Conservation (phyloP, 2,888 invertebrate species). For the Elgonia sp. region DNA sequence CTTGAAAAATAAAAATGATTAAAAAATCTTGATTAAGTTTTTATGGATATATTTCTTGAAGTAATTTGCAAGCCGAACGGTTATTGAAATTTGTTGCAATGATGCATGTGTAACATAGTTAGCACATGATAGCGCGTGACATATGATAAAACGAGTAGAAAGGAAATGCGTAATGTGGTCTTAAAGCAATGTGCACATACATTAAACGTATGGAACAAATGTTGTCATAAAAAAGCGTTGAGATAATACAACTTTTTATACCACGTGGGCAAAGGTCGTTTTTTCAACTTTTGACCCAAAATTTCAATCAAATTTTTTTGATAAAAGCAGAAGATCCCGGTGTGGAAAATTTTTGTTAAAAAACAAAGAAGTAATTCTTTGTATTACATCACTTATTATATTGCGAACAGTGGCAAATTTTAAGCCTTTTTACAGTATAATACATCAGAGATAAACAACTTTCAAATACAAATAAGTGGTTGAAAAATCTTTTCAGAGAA, state of each 20-base stretch:
- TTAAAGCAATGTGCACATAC: slow-evolving; percentile 37
- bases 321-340: no score
- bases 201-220: slow-evolving; percentile 23
- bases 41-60: no score
- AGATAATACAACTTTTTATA: not conserved
- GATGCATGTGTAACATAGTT: slow-evolving; percentile 38
- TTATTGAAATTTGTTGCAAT: slow-evolving; percentile 12
- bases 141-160: slow-evolving; percentile 43
- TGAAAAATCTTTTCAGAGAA: no score
- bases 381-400: no score
- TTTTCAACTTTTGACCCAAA: not conserved
- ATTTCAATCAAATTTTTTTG: not conserved
- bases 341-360: no score
- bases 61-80: not conserved
- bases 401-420: no score
- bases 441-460: no score
- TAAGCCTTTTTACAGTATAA: no score
- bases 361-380: no score
- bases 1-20: no score
- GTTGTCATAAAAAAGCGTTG: slow-evolving; percentile 22
- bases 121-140: slow-evolving; percentile 28
- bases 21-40: no score
- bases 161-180: slow-evolving; percentile 48
- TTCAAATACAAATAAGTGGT: no score
- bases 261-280: not conserved